Conservation (phyloP, 2,888 invertebrate species). For the Capitulum mitella region DNA sequence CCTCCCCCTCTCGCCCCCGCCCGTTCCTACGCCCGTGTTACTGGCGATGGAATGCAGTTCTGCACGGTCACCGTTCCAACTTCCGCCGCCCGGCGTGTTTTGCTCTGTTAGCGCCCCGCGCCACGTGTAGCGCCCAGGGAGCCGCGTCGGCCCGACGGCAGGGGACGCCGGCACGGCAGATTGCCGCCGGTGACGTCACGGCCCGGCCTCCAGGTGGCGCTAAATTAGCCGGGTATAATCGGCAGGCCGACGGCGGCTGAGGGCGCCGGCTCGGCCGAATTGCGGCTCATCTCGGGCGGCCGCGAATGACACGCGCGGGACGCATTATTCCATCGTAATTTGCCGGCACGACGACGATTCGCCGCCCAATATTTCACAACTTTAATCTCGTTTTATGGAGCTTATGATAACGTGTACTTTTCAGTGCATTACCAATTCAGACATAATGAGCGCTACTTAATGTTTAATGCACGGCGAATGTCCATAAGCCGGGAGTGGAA, state of each 20-base stretch:
- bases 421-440: not conserved
- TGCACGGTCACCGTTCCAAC: too few species aligned
- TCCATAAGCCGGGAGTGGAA: not conserved
- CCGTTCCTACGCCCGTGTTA: too few species aligned
- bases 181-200: too few species aligned
- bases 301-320: constrained; percentile 1
- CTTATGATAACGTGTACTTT: not conserved
- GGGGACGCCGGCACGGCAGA: too few species aligned
- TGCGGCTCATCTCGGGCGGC: not conserved
- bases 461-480: not conserved
- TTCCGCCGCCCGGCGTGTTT: too few species aligned
- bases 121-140: too few species aligned
- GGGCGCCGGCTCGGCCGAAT: not conserved
- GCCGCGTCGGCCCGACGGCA: too few species aligned
- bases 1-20: too few species aligned
- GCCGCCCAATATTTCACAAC: not conserved
- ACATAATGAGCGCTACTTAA: not conserved
- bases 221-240: not conserved
- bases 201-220: not conserved
- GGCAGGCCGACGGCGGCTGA: too few species aligned
- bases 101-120: too few species aligned
- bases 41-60: too few species aligned
- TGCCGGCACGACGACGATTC: not conserved
- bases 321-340: constrained; percentile 4
- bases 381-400: constrained; percentile 12